A percentile compares a stretch with the other conserved stretches of the same genome.
Evolutionary conservation across 2,888 invertebrate genomes (phyloP).

Genomic region (Folsomia manolachei): DNA sequence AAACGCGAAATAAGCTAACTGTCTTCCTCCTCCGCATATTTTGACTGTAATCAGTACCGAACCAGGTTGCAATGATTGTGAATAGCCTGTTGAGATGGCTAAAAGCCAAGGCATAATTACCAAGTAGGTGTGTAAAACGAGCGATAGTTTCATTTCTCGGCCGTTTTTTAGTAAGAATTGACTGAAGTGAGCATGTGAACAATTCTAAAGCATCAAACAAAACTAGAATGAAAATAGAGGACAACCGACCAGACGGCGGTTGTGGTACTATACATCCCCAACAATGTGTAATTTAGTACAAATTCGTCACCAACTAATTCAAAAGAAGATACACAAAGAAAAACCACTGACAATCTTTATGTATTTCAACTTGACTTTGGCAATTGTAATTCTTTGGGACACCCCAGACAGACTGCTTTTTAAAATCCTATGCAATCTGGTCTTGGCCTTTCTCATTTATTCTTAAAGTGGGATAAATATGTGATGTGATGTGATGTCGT

Average conservation of each 20-base stretch:
- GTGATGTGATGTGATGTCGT: no score
- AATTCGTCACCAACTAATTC: neutral
- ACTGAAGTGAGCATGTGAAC: neutral
- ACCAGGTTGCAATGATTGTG: neutral
- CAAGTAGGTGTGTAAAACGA: conserved; percentile 4
- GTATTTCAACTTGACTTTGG: neutral
- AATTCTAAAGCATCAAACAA: neutral
- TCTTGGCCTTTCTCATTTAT: neutral
- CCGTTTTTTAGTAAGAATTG: neutral
- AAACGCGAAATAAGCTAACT: no score
- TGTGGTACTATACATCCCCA: neutral
- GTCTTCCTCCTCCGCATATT: neutral
- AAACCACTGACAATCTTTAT: neutral
- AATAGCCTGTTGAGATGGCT: neutral
- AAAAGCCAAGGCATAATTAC: conserved; percentile 4
- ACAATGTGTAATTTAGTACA: neutral
- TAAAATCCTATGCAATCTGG: neutral
- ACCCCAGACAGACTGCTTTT: neutral
- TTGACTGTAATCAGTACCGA: neutral
- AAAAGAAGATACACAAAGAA: neutral
- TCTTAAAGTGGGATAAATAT: no score
- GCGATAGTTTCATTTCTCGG: no score
- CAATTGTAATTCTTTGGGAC: neutral
- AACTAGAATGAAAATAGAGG: neutral
- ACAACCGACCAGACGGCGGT: neutral